These are phyloP conservation scores for Euura saliciscinereae DNA, from an alignment of 1,140 invertebrate genomes.

Conservation along the genomic window DNA sequence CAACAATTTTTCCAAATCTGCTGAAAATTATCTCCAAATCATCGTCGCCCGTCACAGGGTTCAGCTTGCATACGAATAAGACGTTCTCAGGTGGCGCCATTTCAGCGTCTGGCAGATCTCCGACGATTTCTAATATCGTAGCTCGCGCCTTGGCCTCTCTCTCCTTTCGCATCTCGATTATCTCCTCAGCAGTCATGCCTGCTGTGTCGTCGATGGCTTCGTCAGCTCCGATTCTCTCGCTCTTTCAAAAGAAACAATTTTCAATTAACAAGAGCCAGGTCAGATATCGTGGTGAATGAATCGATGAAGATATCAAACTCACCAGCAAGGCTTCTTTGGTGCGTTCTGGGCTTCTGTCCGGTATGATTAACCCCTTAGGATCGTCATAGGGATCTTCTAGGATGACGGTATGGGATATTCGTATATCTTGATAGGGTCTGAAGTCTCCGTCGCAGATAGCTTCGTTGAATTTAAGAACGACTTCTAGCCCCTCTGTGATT, in stretches of 20 bases:
- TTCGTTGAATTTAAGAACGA: conserved; percentile 90
- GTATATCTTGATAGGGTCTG: conserved; percentile 93
- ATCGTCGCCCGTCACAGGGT: conserved; percentile 97
- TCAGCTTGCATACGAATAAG: conserved; percentile 99
- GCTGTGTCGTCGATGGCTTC: conserved; percentile 93
- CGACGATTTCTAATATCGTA: conserved; percentile 98
- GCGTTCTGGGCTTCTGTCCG: conserved; percentile 87
- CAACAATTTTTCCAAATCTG: conserved; percentile 92
- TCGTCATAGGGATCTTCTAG: conserved; percentile 97
- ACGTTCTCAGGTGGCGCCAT: conserved; percentile 99
- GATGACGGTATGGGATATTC: conserved; percentile 97
- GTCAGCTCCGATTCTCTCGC: conserved; percentile 91
- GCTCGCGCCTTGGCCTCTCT: conserved; percentile 95
- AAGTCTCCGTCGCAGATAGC: conserved; percentile 91
- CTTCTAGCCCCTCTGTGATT: conserved; percentile 91
- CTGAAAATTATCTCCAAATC: conserved; percentile 98
- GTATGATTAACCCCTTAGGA: conserved; percentile 76
- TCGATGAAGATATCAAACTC: conserved; percentile 29
- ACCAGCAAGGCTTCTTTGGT: conserved; percentile 77
- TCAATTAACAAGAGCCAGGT: neutral
- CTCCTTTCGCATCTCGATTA: conserved; percentile 87
- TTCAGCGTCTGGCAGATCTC: conserved; percentile 96
- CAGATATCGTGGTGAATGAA: neutral
- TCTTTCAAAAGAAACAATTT: conserved; percentile 59
- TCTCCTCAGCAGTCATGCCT: conserved; percentile 82